Conservation (phyloP, 2,797 vertebrate genomes). For the Neosalanx taihuensis region DNA sequence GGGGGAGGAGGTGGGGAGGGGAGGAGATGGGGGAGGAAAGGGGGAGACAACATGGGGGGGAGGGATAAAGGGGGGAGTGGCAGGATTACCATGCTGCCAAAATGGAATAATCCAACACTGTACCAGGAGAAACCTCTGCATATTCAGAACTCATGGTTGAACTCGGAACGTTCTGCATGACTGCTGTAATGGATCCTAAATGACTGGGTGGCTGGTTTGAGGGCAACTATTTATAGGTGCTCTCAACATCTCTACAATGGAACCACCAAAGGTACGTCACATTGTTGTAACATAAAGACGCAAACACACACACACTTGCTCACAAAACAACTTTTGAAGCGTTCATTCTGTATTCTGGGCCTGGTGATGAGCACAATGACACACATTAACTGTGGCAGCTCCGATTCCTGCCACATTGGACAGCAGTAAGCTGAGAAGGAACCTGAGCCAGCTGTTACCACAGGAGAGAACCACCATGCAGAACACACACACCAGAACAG, state of each 20-base stretch:
- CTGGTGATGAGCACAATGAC: constrained; percentile 63
- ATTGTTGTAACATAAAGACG: constrained; percentile 38
- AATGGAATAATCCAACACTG: too few species aligned
- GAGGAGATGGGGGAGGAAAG: too few species aligned
- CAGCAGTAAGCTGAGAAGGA: constrained; percentile 76
- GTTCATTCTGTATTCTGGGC: constrained; percentile 74
- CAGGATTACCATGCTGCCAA: neutral
- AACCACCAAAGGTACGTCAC: neutral
- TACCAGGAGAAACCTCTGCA: too few species aligned
- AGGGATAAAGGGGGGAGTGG: neutral
- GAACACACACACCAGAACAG: constrained; percentile 50
- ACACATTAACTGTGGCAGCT: constrained; percentile 66
- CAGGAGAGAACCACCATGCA: constrained; percentile 42
- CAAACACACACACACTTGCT: constrained; percentile 26
- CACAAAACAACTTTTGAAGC: constrained; percentile 49
- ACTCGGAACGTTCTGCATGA: too few species aligned
- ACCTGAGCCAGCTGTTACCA: constrained; percentile 61
- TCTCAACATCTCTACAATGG: too few species aligned
- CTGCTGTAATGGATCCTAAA: too few species aligned
- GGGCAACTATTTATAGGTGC: too few species aligned
- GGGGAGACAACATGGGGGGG: too few species aligned
- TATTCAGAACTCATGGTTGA: too few species aligned
- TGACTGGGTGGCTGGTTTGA: too few species aligned
- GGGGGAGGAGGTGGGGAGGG: too few species aligned
- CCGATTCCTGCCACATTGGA: constrained; percentile 71